phyloP scores from a whole-genome alignment of 2,113 vertebrate species.

The Atrichornis clamosus region DNA sequence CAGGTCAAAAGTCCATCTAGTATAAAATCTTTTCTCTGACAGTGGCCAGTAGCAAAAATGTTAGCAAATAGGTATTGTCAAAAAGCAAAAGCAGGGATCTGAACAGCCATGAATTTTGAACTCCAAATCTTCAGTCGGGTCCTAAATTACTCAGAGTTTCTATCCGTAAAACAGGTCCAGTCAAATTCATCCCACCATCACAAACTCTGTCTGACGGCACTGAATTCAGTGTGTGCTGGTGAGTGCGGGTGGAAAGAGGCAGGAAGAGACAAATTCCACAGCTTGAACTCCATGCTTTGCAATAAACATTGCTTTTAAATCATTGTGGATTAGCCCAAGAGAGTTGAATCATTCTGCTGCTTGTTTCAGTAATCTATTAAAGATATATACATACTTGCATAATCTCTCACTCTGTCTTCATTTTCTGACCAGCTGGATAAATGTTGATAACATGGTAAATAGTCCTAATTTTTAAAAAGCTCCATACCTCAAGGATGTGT shows the following conservation, averaged over 20 bases:
- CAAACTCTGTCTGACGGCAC: not conserved
- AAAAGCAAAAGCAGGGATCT: not conserved
- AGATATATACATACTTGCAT: not conserved
- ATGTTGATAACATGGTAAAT: slow-evolving; percentile 8
- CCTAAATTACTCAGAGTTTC: not conserved
- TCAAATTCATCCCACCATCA: not conserved
- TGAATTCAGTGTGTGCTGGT: not conserved
- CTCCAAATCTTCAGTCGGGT: not conserved
- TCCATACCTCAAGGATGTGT: slow-evolving; percentile 1
- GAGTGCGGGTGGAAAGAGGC: not conserved
- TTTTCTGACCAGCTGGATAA: slow-evolving; percentile 41
- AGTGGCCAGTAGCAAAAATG: not conserved
- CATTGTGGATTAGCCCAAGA: not conserved
- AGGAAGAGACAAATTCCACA: slow-evolving; percentile 4
- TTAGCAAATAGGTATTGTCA: not conserved
- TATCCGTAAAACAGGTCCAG: not conserved
- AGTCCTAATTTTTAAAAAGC: not conserved
- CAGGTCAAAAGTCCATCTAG: not conserved
- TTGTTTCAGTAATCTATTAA: slow-evolving; percentile 4
- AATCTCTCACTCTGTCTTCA: not conserved
- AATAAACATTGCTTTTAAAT: slow-evolving; percentile 20
- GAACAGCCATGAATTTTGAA: not conserved
- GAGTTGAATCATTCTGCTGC: not conserved
- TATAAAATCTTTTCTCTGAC: not conserved
- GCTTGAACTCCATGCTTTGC: slow-evolving; percentile 3